Conservation (phyloP, 2,113 vertebrate genomes). For the Eulemur rufifrons region DNA sequence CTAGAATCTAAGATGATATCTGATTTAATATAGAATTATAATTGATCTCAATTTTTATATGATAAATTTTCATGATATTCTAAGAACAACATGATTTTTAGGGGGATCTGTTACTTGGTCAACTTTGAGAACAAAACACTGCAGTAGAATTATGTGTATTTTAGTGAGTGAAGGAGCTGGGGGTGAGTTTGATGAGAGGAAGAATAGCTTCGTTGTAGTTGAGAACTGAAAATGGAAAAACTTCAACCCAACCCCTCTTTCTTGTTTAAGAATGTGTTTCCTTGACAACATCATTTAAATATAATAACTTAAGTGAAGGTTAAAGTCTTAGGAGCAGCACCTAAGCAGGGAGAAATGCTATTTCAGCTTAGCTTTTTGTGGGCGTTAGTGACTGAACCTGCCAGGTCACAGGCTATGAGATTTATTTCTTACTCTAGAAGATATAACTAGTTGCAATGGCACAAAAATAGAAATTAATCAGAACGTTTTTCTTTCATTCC, state of each 20-base stretch:
- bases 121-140: not conserved
- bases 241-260: not conserved
- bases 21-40: not conserved
- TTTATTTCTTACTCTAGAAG: conserved; percentile 53
- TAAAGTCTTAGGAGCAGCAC: not conserved
- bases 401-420: not conserved
- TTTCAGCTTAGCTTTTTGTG: not conserved
- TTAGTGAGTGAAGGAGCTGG: not conserved
- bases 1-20: not conserved
- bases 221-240: conserved; percentile 12
- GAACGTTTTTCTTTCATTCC: not conserved
- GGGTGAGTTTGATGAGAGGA: not conserved
- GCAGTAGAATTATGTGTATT: conserved; percentile 22
- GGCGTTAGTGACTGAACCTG: not conserved
- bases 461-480: conserved; percentile 15
- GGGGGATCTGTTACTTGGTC: not conserved
- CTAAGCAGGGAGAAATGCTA: not conserved
- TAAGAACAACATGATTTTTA: not conserved
- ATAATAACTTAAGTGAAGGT: not conserved
- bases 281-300: not conserved
- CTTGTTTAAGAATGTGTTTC: conserved; percentile 46
- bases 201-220: conserved; percentile 12
- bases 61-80: not conserved
- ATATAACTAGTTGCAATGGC: conserved; percentile 36
- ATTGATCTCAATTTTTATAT: conserved; percentile 7